Evolutionary conservation across 2,888 invertebrate genomes (phyloP).

Genomic region (Cosmia pyralina): DNA sequence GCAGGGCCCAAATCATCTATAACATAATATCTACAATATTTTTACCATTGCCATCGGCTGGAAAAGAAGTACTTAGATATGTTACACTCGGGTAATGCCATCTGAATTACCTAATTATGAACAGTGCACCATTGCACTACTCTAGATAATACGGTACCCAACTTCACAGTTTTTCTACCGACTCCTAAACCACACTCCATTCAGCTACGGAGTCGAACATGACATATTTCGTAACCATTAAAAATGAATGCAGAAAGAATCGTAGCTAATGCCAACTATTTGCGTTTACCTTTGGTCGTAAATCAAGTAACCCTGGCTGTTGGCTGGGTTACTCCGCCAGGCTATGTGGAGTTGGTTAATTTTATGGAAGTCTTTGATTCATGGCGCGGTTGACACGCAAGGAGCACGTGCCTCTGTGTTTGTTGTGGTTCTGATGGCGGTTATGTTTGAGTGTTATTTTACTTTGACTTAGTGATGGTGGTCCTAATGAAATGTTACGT

Average conservation of each 20-base stretch:
- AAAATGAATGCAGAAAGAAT: constrained; percentile 46
- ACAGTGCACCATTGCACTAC: no score
- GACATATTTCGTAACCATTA: constrained; percentile 46
- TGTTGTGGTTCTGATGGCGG: constrained; percentile 41
- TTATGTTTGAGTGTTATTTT: constrained; percentile 28
- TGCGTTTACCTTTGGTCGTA: constrained; percentile 43
- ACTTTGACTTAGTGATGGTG: constrained; percentile 25
- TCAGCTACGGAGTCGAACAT: constrained; percentile 22
- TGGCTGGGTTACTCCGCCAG: constrained; percentile 3
- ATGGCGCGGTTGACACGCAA: constrained; percentile 57
- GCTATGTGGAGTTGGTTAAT: constrained; percentile 56
- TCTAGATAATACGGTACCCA: not conserved
- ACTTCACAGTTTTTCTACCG: not conserved
- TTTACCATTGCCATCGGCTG: no score
- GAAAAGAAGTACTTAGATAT: no score
- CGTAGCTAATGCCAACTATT: constrained; percentile 57
- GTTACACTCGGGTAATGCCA: no score
- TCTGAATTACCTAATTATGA: no score
- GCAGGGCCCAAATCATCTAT: no score
- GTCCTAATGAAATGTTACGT: constrained; percentile 32
- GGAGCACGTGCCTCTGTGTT: constrained; percentile 50
- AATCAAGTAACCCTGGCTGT: constrained; percentile 36
- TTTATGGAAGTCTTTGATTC: constrained; percentile 58
- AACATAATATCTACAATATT: no score
- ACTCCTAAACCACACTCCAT: constrained; percentile 22